These are phyloP conservation scores for Saiga tatarica DNA, from an alignment of 2,113 vertebrate genomes.

Conservation along the genomic window DNA sequence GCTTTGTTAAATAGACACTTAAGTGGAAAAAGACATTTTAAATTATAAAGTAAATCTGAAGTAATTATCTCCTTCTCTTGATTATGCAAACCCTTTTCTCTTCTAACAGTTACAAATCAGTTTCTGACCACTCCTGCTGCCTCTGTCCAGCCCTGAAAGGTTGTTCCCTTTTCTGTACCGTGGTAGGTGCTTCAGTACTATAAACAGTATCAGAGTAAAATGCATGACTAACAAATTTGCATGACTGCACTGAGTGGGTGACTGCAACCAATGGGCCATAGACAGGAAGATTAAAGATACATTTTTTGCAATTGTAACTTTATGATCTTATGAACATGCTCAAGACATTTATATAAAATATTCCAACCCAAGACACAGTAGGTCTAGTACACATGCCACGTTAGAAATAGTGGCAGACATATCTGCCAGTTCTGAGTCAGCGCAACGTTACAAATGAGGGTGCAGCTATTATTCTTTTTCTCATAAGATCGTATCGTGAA, in stretches of 20 bases:
- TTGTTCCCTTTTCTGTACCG: too few species aligned
- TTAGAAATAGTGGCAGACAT: not conserved
- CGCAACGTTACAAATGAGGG: not conserved
- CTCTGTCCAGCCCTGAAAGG: not conserved
- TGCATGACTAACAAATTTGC: accelerated
- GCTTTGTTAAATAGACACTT: not conserved
- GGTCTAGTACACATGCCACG: not conserved
- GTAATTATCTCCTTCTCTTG: not conserved
- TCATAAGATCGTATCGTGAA: not conserved
- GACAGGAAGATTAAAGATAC: not conserved
- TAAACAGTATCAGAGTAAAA: not conserved
- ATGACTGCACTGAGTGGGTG: accelerated
- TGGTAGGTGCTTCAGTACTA: accelerated
- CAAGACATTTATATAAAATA: not conserved
- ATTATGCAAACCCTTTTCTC: not conserved
- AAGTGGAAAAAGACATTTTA: not conserved
- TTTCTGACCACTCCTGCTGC: not conserved
- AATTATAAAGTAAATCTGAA: not conserved
- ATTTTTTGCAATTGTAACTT: not conserved
- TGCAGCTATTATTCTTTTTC: not conserved
- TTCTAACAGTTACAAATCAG: not conserved
- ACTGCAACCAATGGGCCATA: accelerated
- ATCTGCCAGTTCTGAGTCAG: not conserved
- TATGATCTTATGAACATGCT: not conserved
- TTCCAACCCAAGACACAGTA: not conserved